These are phyloP conservation scores for Tenebrio molitor DNA, from an alignment of 1,140 invertebrate genomes.

Conservation along the genomic window DNA sequence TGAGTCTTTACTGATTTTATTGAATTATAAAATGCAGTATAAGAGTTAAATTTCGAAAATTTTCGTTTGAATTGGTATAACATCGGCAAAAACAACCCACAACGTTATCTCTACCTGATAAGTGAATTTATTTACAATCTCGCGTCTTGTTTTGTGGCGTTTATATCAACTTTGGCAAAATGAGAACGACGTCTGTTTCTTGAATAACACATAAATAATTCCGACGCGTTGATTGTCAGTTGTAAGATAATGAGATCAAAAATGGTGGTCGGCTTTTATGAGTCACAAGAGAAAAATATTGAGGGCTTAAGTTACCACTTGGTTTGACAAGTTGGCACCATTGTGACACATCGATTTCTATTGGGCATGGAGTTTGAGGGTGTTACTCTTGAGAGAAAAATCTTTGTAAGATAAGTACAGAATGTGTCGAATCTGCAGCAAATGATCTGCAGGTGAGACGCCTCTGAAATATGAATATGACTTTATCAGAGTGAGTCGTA, in stretches of 20 bases:
- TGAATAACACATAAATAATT: not conserved
- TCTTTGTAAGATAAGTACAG: conserved; percentile 23
- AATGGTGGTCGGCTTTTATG: no score
- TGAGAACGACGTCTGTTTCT: not conserved
- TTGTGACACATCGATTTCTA: no score
- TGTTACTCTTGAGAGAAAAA: not conserved
- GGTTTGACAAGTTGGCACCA: no score
- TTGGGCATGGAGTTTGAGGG: no score
- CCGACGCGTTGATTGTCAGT: not conserved
- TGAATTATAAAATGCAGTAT: no score
- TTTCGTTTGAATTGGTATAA: no score
- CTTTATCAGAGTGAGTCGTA: conserved; percentile 18
- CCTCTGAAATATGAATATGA: conserved; percentile 25
- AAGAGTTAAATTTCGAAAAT: no score
- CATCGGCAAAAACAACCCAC: not conserved
- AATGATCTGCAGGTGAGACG: not conserved
- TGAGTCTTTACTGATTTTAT: no score
- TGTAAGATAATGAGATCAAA: no score
- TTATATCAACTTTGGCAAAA: not conserved
- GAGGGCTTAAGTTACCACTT: no score
- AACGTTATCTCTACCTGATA: not conserved
- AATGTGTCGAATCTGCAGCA: conserved; percentile 23
- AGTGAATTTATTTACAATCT: not conserved
- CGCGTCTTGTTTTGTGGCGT: not conserved
- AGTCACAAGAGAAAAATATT: no score